Evolutionary conservation across 1,140 invertebrate genomes (phyloP), one percentile per base, ranked within the genome.

Genomic region (Drosophila eugracilis): DNA sequence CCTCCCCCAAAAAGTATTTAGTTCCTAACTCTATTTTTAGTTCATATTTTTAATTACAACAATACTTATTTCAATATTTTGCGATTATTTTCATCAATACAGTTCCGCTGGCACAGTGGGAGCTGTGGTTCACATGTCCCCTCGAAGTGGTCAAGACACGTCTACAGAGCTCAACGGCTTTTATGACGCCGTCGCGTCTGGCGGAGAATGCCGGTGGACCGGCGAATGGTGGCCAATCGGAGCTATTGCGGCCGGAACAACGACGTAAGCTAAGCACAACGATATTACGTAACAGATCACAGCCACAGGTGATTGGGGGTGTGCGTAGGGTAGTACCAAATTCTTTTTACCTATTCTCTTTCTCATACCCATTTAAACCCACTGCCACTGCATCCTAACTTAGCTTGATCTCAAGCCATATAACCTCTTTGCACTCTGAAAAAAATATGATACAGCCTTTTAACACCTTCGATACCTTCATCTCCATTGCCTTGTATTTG

Each of bases 131-230:
- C 34, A 99, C 99, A 71, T 99, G 98, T 93, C 99, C 99, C 0
- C 93, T 99, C 72, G 99, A 99, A 93, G 98, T 99, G 54, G 97
- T 99, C 4, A 99, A 99, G 93, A 99, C 99, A 2, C 94, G 99
- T 42, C 94, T 99, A 53, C 99, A 99, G 92, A 99, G 98, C 9
- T 99, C 98, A 0, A 94, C 95, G 32, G 94, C 94, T 32, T 94
- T 95, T 24, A 95, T 95, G 71, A 91, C 93, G 69, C 91, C 92
- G 49, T 85, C 93, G 53, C 91, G 92, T 9, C 86, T 91, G 85
- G 67, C 75, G 75, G 77, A 75, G 91, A 75, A 91, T 75, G 78
- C 84, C 75, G 71, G 77, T 28, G 71, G 73, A 62, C 75, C 83
- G 12, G 75, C 84, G 32, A 91, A 91, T 53, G 71, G 60, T 41